phyloP scores from a whole-genome alignment of 2,797 vertebrate species.

The Sebastiscus tertius region DNA sequence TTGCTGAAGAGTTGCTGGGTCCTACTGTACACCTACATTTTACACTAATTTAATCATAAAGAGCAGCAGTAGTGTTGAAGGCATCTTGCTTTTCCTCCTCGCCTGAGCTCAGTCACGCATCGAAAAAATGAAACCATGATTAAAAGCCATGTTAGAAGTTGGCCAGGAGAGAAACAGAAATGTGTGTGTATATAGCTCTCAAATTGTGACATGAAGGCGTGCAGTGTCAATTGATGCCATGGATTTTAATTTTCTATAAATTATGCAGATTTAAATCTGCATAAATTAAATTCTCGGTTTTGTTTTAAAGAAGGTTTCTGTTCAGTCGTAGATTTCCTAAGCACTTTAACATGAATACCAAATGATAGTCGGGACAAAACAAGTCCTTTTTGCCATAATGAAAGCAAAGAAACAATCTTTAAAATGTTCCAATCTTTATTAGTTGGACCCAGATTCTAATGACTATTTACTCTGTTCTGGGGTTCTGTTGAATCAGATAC shows the following conservation, averaged over 20 bases:
- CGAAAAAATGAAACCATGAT: neutral
- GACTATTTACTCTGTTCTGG: neutral
- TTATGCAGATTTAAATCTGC: neutral
- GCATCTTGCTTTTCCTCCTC: slow-evolving; percentile 6
- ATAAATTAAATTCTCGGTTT: neutral
- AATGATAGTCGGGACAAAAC: slow-evolving; percentile 44
- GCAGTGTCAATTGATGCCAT: slow-evolving; percentile 38
- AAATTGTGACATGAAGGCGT: slow-evolving; percentile 58
- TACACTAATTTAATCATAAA: slow-evolving; percentile 7
- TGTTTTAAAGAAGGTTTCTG: slow-evolving; percentile 43
- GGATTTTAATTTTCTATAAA: slow-evolving; percentile 17
- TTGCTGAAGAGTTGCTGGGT: slow-evolving; percentile 3
- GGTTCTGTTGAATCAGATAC: slow-evolving; percentile 23
- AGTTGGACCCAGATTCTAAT: slow-evolving; percentile 3
- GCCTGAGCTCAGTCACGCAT: neutral
- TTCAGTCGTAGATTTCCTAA: slow-evolving; percentile 46
- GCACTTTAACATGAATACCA: slow-evolving; percentile 77
- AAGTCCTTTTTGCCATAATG: neutral
- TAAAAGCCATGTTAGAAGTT: neutral
- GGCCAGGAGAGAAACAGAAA: neutral
- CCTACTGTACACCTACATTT: slow-evolving; percentile 2
- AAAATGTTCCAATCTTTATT: neutral
- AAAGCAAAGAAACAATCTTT: slow-evolving; percentile 10
- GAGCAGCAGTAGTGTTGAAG: neutral
- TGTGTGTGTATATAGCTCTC: slow-evolving; percentile 42